Evolutionary conservation across 2,888 invertebrate species (phyloP).

Genomic region (Drosophila mettleri): DNA sequence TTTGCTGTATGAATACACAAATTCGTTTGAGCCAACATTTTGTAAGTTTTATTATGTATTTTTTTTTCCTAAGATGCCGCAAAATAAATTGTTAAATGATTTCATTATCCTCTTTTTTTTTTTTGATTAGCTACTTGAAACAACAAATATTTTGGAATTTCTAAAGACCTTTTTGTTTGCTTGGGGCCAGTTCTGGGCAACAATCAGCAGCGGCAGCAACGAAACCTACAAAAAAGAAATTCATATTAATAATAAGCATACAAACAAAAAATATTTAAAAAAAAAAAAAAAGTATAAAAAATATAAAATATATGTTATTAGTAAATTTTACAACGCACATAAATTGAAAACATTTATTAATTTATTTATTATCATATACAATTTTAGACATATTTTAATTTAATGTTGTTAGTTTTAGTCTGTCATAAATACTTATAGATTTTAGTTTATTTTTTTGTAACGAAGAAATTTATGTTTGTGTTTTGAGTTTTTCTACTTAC

Average conservation of each 20-base stretch:
- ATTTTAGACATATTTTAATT: constrained; percentile 21
- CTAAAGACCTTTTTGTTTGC: constrained; percentile 49
- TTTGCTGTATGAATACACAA: constrained; percentile 65
- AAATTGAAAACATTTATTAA: constrained; percentile 73
- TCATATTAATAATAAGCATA: constrained; percentile 64
- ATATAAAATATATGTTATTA: neutral
- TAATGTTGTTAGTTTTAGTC: constrained; percentile 36
- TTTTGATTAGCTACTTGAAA: constrained; percentile 25
- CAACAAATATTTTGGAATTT: constrained; percentile 14
- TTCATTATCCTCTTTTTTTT: neutral
- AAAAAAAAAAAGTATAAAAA: neutral
- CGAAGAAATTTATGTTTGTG: constrained; percentile 3
- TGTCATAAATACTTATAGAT: constrained; percentile 28
- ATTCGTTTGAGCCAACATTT: constrained; percentile 50
- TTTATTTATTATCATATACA: constrained; percentile 55
- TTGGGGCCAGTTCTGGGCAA: constrained; percentile 1
- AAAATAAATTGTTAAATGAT: constrained; percentile 26
- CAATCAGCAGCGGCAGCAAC: constrained; percentile 14
- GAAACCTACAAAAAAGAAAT: constrained; percentile 72
- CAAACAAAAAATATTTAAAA: neutral
- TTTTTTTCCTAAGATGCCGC: neutral
- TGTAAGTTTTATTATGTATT: constrained; percentile 31
- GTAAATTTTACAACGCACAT: constrained; percentile 9
- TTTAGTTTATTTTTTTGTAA: constrained; percentile 18
- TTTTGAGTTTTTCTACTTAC: constrained; percentile 29